A percentile compares a stretch with the other conserved stretches of the same genome.
Conservation (phyloP, 53 echinoderm and acorn worm species). For the Antedon mediterranea region DNA sequence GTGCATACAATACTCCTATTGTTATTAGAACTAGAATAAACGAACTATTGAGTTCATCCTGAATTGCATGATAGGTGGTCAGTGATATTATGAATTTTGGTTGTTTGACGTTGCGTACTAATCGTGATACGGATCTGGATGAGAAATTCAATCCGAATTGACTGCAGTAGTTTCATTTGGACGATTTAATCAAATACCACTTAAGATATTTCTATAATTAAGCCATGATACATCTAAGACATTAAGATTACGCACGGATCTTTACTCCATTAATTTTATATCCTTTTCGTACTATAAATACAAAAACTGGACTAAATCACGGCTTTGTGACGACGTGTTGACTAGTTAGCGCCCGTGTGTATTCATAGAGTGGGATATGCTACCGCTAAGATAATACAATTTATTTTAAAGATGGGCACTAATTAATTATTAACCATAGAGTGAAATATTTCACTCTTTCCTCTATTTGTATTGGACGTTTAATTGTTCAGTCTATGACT, state of each 20-base stretch:
- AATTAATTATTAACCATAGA: too few species aligned
- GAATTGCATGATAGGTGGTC: background rate
- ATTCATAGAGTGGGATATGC: too few species aligned
- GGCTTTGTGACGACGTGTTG: background rate
- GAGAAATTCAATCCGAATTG: background rate
- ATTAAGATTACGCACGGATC: background rate
- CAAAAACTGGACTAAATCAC: background rate
- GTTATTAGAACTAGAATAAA: too few species aligned
- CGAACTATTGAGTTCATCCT: too few species aligned
- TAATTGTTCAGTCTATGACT: too few species aligned
- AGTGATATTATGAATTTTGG: background rate
- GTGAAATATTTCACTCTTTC: too few species aligned
- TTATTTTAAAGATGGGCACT: too few species aligned
- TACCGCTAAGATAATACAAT: too few species aligned
- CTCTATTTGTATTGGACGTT: too few species aligned
- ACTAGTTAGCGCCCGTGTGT: background rate
- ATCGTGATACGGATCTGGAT: background rate
- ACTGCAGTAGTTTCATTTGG: background rate
- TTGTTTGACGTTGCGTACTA: background rate
- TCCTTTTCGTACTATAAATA: background rate
- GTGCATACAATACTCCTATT: too few species aligned
- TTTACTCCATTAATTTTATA: background rate
- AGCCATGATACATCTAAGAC: background rate
- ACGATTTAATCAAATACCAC: slow-evolving; percentile 1
- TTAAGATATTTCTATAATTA: background rate